These are phyloP conservation scores for Euwallacea fornicatus DNA, from an alignment of 1,140 invertebrate species.

Conservation along the genomic window DNA sequence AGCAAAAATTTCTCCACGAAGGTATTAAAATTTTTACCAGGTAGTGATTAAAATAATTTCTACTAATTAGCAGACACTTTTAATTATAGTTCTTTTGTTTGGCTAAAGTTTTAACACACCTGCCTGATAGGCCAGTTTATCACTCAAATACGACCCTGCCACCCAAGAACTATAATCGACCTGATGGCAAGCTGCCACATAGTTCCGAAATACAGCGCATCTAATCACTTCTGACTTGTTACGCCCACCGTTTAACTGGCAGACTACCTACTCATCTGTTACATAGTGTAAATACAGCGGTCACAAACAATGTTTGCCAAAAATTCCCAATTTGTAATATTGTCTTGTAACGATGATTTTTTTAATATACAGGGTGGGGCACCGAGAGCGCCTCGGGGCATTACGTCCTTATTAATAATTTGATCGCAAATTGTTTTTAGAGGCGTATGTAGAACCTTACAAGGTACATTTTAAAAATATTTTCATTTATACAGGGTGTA, in stretches of 20 bases:
- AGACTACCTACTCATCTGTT: background rate
- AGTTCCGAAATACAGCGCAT: background rate
- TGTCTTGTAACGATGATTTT: too few relatives aligned
- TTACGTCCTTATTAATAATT: too few relatives aligned
- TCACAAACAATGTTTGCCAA: too few relatives aligned
- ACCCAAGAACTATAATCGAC: background rate
- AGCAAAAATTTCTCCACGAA: constrained; percentile 3
- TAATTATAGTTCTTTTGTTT: constrained; percentile 7
- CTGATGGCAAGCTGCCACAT: constrained; percentile 4
- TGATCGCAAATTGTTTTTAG: too few relatives aligned
- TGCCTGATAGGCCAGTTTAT: constrained; percentile 8
- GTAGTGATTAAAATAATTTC: constrained; percentile 8
- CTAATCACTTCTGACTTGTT: constrained; percentile 4
- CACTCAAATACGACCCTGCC: background rate
- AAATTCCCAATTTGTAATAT: too few relatives aligned
- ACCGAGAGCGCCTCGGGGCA: too few relatives aligned
- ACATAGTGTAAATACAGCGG: too few relatives aligned
- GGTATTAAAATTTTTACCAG: background rate
- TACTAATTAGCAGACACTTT: constrained; percentile 1
- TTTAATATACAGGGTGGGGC: too few relatives aligned
- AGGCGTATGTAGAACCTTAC: too few relatives aligned
- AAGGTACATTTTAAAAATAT: too few relatives aligned
- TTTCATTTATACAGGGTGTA: too few relatives aligned
- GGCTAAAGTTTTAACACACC: constrained; percentile 8
- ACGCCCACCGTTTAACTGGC: background rate